phyloP scores from a whole-genome alignment of 2,797 vertebrate species.

The Rhinogobio ventralis region DNA sequence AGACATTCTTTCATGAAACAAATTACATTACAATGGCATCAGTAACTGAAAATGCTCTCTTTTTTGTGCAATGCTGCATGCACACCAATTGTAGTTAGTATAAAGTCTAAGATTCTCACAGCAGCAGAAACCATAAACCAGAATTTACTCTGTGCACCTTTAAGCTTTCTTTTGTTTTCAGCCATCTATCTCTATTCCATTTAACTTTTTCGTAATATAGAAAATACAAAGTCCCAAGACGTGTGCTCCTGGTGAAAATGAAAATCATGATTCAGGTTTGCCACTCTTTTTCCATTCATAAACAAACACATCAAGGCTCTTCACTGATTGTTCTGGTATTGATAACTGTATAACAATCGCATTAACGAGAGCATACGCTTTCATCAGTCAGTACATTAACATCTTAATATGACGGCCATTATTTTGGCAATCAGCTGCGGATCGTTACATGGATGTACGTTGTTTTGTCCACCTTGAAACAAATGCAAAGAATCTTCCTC shows the following conservation, averaged over 20 bases:
- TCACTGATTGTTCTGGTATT: slow-evolving; percentile 56
- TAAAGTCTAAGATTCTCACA: neutral
- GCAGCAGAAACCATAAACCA: neutral
- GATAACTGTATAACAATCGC: slow-evolving; percentile 58
- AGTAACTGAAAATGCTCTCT: neutral
- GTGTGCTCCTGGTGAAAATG: neutral
- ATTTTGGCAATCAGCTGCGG: slow-evolving; percentile 52
- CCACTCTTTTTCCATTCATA: slow-evolving; percentile 32
- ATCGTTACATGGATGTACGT: slow-evolving; percentile 39
- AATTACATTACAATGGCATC: neutral
- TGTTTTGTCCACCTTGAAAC: slow-evolving; percentile 56
- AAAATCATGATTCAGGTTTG: slow-evolving; percentile 20
- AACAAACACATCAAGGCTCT: slow-evolving; percentile 59
- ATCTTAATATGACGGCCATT: slow-evolving; percentile 64
- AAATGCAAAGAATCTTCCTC: slow-evolving; percentile 51
- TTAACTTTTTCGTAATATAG: neutral
- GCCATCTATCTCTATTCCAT: neutral
- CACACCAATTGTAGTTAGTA: neutral
- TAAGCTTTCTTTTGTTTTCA: neutral
- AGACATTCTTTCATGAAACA: neutral
- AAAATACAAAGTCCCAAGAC: neutral
- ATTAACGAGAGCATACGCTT: slow-evolving; percentile 56
- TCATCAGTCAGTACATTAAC: slow-evolving; percentile 64
- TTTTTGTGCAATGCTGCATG: neutral
- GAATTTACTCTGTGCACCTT: neutral